These are phyloP conservation scores for Apamea sordens DNA, from an alignment of 2,888 invertebrate species.

Conservation along the genomic window DNA sequence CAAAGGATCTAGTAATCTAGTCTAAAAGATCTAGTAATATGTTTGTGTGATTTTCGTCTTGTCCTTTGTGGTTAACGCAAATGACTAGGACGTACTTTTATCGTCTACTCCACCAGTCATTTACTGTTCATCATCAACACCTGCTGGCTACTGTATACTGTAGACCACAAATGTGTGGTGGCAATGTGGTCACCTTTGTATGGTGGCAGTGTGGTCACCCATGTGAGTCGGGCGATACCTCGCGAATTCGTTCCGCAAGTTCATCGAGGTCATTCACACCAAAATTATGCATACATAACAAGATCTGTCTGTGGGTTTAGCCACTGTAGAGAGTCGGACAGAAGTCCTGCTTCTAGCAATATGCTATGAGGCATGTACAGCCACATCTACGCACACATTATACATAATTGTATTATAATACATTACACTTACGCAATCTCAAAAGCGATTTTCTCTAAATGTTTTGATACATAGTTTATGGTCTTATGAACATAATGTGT, in stretches of 20 bases:
- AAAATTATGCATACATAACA: conserved; percentile 60
- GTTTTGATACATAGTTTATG: background rate
- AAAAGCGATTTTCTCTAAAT: background rate
- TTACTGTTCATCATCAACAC: background rate
- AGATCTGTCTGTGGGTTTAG: conserved; percentile 39
- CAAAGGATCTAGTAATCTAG: background rate
- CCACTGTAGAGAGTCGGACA: background rate
- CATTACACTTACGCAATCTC: background rate
- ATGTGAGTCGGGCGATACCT: conserved; percentile 39
- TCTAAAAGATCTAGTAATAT: too few species aligned
- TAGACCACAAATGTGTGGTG: conserved; percentile 29
- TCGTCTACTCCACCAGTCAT: background rate
- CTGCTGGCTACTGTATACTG: background rate
- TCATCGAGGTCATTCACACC: conserved; percentile 60
- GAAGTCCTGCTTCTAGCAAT: conserved; percentile 18
- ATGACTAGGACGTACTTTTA: background rate
- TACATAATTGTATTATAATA: too few species aligned
- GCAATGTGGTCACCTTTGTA: conserved; percentile 33
- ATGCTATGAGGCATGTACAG: background rate
- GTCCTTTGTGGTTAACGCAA: background rate
- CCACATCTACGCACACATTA: background rate
- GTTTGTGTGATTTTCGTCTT: background rate
- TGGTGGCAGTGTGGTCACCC: conserved; percentile 32
- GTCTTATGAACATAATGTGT: background rate
- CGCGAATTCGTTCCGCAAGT: conserved; percentile 55